phyloP scores from a whole-genome alignment of 1,140 invertebrate genomes.

The Hyles vespertilio region DNA sequence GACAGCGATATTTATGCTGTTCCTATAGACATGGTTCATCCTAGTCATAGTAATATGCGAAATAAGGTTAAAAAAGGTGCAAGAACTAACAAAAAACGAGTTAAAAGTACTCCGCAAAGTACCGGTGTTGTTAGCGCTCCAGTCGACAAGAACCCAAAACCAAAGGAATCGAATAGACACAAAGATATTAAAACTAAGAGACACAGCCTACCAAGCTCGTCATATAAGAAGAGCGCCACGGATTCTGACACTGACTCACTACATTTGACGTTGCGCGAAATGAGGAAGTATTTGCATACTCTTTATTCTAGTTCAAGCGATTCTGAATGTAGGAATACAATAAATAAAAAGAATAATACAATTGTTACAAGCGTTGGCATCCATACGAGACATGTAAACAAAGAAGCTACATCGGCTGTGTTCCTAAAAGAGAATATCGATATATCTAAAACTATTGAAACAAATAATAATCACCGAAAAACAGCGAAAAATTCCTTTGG shows the following conservation, averaged over 20 bases:
- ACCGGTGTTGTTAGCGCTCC: constrained; percentile 39
- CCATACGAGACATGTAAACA: constrained; percentile 36
- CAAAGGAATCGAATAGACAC: constrained; percentile 49
- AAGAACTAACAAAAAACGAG: constrained; percentile 78
- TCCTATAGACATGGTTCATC: constrained; percentile 85
- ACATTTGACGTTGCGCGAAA: constrained; percentile 91
- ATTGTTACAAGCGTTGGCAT: constrained; percentile 67
- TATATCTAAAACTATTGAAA: constrained; percentile 41
- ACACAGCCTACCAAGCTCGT: constrained; percentile 73
- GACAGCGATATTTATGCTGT: constrained; percentile 91
- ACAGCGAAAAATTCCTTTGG: constrained; percentile 79
- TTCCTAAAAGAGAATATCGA: constrained; percentile 58
- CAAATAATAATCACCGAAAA: constrained; percentile 75
- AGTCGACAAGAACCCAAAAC: constrained; percentile 67
- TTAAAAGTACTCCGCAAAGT: constrained; percentile 75
- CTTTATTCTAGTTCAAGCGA: constrained; percentile 84
- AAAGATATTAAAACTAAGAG: constrained; percentile 64
- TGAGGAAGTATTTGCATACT: constrained; percentile 87
- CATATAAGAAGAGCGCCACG: constrained; percentile 72
- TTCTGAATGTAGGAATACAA: constrained; percentile 58
- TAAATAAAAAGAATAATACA: constrained; percentile 60
- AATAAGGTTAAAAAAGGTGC: constrained; percentile 74
- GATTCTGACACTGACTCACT: constrained; percentile 81
- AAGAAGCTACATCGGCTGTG: constrained; percentile 40
- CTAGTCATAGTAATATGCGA: constrained; percentile 68